These are phyloP conservation scores for Aphaenogaster floridana DNA, from an alignment of 1,140 invertebrate genomes.

Conservation along the genomic window DNA sequence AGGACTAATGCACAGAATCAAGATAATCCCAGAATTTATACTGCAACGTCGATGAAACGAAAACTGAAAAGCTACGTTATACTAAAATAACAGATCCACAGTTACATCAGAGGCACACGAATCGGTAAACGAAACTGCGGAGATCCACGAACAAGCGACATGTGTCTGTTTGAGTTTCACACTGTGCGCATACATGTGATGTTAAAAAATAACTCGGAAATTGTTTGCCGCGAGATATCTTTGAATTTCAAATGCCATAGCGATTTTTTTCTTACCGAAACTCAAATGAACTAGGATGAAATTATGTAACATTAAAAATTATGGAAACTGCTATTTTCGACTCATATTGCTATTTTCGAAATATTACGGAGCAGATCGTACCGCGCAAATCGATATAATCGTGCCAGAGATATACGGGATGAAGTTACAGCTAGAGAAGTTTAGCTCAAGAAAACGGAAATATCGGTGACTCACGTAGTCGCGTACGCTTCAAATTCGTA, in stretches of 20 bases:
- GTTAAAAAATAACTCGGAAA: neutral
- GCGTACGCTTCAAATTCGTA: neutral
- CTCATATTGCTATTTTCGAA: neutral
- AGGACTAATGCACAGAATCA: neutral
- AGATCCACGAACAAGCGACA: conserved; percentile 8
- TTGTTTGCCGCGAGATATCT: neutral
- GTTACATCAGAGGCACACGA: conserved; percentile 7
- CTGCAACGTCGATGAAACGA: neutral
- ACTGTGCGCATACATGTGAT: neutral
- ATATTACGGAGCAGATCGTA: neutral
- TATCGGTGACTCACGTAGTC: conserved; percentile 4
- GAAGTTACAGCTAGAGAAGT: neutral
- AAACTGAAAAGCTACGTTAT: neutral
- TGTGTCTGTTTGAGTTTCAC: neutral
- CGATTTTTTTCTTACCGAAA: neutral
- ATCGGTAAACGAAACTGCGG: conserved; percentile 5
- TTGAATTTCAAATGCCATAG: neutral
- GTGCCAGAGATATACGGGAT: neutral
- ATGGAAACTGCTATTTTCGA: neutral
- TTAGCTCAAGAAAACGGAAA: conserved; percentile 13
- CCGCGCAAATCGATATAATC: neutral
- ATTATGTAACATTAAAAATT: neutral
- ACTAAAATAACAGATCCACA: conserved; percentile 14
- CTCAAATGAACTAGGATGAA: neutral
- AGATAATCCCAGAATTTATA: conserved; percentile 6